Evolutionary conservation across 2,113 vertebrate genomes (phyloP), one percentile per base, ranked within the genome.

Genomic region (Zeus faber): DNA sequence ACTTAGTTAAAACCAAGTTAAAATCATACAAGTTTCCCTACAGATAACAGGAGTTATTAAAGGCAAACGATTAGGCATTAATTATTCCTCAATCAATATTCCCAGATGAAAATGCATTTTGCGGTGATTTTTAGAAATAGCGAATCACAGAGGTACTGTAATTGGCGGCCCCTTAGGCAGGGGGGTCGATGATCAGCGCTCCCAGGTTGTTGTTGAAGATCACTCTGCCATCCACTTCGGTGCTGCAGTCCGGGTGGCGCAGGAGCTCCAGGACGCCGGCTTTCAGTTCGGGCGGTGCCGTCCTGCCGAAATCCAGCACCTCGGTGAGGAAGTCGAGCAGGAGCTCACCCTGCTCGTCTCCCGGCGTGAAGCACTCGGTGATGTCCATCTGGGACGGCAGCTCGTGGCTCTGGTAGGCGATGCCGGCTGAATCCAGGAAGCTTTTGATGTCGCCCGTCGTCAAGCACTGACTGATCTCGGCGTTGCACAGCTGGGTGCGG

Each of bases 261-360:
- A 97, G 86, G 4, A 93, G 74, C 61, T 90, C 79, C 33, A 91
- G 16, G 24, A 99, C 59, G 31, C 90, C 87, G 2, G 2, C 63
- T 73, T 79, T 96, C 9, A 98, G 82, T 49, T 92, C 86, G 18
- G 87, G 79, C 11, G 93, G 80, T 31, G 92, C 93, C 2, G 75
- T 91, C 67, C 81, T 85, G 53, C 65, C 91, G 73, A 99, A 98
- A 16, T 93, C 68, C 26, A 57, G 53, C 5, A 90, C 91, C 83
- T 94, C 89, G 0, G 94, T 98, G 70, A 97, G 87, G 76, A 97
- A 98, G 72, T 99, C 96, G 49, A 93, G 82, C 68, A 98, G 76
- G 20, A 96, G 67, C 23, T 95, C 93, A 55, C 94, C 95, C 4
- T 89, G 89, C 70, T 84, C 76, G 46, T 91, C 85, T 1, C 93